These are phyloP conservation scores for Proisotoma minuta DNA, from an alignment of 2,888 invertebrate species.

Conservation along the genomic window DNA sequence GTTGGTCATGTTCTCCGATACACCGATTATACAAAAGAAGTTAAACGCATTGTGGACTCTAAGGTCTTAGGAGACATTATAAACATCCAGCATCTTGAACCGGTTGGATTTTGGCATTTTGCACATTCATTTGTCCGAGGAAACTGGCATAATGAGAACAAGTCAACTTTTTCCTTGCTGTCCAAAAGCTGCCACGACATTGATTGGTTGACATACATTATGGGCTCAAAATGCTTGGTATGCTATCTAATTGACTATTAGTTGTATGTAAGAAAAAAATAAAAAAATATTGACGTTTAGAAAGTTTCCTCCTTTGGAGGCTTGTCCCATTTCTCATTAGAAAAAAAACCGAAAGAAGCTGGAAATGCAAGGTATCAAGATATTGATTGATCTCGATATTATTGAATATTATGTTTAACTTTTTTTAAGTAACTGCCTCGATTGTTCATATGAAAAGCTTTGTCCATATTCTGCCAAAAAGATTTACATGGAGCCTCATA, in stretches of 20 bases:
- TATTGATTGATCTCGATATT: neutral
- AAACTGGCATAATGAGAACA: slow-evolving; percentile 51
- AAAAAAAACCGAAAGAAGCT: slow-evolving; percentile 51
- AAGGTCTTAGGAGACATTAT: slow-evolving; percentile 51
- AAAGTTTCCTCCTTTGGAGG: slow-evolving; percentile 45
- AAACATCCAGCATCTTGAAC: slow-evolving; percentile 53
- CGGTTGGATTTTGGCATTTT: slow-evolving; percentile 53
- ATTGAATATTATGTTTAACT: neutral
- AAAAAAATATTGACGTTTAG: slow-evolving; percentile 24
- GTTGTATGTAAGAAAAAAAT: too few relatives aligned
- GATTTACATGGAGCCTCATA: slow-evolving; percentile 49
- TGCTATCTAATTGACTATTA: too few relatives aligned
- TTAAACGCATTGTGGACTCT: slow-evolving; percentile 51
- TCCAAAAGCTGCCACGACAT: slow-evolving; percentile 54
- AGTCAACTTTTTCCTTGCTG: slow-evolving; percentile 51
- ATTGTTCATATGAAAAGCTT: slow-evolving; percentile 50
- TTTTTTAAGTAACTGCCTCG: slow-evolving; percentile 49
- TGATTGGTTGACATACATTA: slow-evolving; percentile 52
- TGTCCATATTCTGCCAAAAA: slow-evolving; percentile 54
- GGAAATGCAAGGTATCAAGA: slow-evolving; percentile 33
- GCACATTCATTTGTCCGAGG: slow-evolving; percentile 52
- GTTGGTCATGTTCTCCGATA: slow-evolving; percentile 54
- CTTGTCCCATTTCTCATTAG: slow-evolving; percentile 48
- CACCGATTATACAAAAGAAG: slow-evolving; percentile 50
- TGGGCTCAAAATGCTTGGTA: slow-evolving; percentile 48